Evolutionary conservation across 2,797 vertebrate species (phyloP).

Genomic region (Coregonus suidteri): DNA sequence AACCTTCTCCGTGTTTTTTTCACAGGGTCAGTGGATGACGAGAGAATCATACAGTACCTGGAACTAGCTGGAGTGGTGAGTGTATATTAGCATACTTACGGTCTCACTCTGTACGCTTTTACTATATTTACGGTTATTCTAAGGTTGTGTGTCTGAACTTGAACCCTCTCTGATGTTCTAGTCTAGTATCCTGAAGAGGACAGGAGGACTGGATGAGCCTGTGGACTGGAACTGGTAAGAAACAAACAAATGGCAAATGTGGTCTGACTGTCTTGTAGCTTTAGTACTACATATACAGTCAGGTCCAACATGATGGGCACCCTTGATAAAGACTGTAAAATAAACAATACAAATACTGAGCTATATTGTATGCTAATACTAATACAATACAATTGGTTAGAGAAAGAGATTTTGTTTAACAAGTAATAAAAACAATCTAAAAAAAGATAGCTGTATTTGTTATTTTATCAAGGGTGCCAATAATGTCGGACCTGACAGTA

Average conservation of each 20-base stretch:
- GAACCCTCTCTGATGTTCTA: slow-evolving; percentile 56
- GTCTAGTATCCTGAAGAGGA: slow-evolving; percentile 84
- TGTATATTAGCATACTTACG: slow-evolving; percentile 3
- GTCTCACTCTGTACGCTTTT: neutral
- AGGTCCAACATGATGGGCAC: too few relatives aligned
- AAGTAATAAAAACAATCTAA: too few relatives aligned
- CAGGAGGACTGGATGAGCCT: slow-evolving; percentile 86
- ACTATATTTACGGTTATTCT: neutral
- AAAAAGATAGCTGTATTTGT: too few relatives aligned
- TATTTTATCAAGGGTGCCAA: too few relatives aligned
- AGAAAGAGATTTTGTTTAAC: too few relatives aligned
- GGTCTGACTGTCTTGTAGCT: neutral
- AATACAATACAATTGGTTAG: too few relatives aligned
- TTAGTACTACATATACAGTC: neutral
- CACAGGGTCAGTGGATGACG: slow-evolving; percentile 86
- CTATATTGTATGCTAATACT: too few relatives aligned
- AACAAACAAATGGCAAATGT: neutral
- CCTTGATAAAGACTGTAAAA: too few relatives aligned
- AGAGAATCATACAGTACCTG: slow-evolving; percentile 88
- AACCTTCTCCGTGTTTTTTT: neutral
- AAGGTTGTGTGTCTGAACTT: neutral
- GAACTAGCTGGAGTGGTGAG: slow-evolving; percentile 91
- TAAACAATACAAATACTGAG: too few relatives aligned
- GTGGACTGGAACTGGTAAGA: slow-evolving; percentile 98
- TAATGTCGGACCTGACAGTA: too few relatives aligned